Conservation (phyloP, 2,113 vertebrate species). For the Apus apus region DNA sequence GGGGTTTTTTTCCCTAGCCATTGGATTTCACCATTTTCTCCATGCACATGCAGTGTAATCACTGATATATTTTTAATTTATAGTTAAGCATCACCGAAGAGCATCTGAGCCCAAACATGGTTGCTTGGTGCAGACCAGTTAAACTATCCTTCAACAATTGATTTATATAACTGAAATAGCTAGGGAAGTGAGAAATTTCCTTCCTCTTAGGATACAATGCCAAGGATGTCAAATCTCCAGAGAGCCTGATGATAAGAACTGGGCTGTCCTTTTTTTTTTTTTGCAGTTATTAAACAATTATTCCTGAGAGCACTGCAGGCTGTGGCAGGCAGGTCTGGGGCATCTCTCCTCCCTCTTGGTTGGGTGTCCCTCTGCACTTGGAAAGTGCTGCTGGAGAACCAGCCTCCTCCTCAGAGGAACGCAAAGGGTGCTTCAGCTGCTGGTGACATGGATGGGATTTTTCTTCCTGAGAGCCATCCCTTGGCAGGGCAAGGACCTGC, state of each 20-base stretch:
- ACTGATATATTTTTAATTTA: not conserved
- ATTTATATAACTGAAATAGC: slow-evolving; percentile 74
- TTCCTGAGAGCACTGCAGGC: not conserved
- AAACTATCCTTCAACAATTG: slow-evolving; percentile 42
- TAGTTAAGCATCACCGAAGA: not conserved
- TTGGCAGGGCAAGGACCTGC: not conserved
- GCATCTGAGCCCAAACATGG: not conserved
- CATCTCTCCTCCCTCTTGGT: not conserved
- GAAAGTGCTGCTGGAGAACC: not conserved
- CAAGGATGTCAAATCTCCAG: slow-evolving; percentile 64
- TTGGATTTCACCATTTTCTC: not conserved
- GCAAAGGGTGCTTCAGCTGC: not conserved
- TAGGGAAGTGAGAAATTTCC: slow-evolving; percentile 78
- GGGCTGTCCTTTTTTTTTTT: slow-evolving; percentile 29
- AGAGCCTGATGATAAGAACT: slow-evolving; percentile 59
- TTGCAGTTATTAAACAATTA: slow-evolving; percentile 5
- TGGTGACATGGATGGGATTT: not conserved
- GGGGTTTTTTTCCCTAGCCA: not conserved
- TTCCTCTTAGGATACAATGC: slow-evolving; percentile 72
- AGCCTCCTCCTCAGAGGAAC: not conserved
- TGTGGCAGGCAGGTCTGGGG: not conserved
- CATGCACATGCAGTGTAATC: not conserved
- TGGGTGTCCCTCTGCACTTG: not conserved
- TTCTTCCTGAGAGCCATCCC: not conserved
- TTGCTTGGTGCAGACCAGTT: not conserved